Evolutionary conservation across 2,113 vertebrate species (phyloP).

Genomic region (Hippocampus guttulatus): DNA sequence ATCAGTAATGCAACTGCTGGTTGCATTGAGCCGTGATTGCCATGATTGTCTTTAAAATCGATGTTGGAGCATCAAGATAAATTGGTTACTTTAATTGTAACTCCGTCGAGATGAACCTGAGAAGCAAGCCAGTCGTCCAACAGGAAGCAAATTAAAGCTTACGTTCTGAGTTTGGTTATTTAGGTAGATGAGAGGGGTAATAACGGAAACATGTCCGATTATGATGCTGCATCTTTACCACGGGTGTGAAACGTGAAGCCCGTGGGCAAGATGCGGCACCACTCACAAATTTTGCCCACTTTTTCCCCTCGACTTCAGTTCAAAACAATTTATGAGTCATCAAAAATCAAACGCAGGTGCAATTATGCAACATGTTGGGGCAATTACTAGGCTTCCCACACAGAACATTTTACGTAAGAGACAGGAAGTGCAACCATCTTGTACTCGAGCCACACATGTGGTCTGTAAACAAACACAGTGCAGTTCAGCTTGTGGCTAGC

Average conservation of each 20-base stretch:
- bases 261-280: too few relatives aligned
- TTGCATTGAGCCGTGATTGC: neutral
- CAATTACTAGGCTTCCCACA: neutral
- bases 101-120: neutral
- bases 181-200: neutral
- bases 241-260: too few relatives aligned
- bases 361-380: neutral
- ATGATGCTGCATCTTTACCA: neutral
- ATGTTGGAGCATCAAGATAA: neutral
- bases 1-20: neutral
- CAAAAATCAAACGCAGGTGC: neutral
- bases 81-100: conserved; percentile 12
- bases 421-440: neutral
- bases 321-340: neutral
- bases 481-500: neutral
- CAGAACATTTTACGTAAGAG: neutral
- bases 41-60: neutral
- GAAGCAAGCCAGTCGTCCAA: conserved; percentile 13
- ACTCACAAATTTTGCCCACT: too few relatives aligned
- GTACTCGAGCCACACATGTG: neutral
- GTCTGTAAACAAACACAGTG: neutral
- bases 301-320: too few relatives aligned
- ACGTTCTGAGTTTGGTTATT: neutral
- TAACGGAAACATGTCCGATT: neutral
- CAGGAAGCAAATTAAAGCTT: neutral